Conservation (phyloP, 2,113 vertebrate species). For the Lathamus discolor region DNA sequence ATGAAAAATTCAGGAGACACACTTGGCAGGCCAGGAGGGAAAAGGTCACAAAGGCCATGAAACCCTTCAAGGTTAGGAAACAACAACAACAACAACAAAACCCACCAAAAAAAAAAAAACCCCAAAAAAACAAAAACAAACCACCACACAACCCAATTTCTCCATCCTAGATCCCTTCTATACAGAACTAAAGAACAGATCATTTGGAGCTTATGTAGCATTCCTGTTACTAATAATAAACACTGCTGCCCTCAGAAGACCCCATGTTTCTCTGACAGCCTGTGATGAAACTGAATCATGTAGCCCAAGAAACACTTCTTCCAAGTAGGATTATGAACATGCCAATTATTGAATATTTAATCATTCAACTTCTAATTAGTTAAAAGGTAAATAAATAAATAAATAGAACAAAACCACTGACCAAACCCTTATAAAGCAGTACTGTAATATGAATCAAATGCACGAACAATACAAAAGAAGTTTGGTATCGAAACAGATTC, state of each 20-base stretch:
- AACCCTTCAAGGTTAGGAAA: background rate
- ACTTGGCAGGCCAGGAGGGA: background rate
- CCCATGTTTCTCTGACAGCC: background rate
- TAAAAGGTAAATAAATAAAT: background rate
- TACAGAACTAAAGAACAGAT: background rate
- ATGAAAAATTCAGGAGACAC: background rate
- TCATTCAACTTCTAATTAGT: background rate
- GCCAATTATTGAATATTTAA: background rate
- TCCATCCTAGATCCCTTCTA: background rate
- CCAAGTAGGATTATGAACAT: background rate
- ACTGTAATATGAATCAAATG: background rate
- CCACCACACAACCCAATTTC: background rate
- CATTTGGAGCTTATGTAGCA: background rate
- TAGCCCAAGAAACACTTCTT: background rate
- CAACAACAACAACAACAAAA: no score
- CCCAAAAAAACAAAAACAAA: background rate
- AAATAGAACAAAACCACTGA: background rate
- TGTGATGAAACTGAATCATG: background rate
- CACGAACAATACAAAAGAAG: background rate
- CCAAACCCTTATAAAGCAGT: background rate
- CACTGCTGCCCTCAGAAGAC: background rate
- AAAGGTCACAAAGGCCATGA: background rate
- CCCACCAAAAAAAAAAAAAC: background rate
- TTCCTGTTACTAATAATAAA: background rate
- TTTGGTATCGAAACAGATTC: background rate